Evolutionary conservation across 35 echinoderm and acorn worm species (phyloP).

Genomic region (Eucidaris tribuloides): DNA sequence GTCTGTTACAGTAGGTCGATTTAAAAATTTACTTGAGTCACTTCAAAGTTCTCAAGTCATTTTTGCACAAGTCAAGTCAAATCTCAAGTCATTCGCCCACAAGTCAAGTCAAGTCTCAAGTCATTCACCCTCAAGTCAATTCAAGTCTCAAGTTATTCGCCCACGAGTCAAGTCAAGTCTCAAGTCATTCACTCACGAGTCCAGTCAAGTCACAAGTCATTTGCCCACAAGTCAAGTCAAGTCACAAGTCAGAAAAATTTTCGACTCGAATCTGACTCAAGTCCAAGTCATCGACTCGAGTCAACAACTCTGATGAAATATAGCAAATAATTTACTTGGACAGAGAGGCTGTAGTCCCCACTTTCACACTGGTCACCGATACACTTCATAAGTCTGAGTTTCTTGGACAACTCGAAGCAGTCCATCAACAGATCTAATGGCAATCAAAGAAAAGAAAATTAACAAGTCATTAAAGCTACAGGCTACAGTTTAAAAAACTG

Average conservation of each 20-base stretch:
- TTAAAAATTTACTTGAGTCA: no score
- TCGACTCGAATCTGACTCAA: no score
- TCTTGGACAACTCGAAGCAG: slow-evolving; percentile 56
- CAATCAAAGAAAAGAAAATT: background rate
- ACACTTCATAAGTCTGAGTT: slow-evolving; percentile 24
- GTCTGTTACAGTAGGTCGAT: background rate
- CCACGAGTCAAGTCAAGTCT: no score
- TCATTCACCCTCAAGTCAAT: background rate
- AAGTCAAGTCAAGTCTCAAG: no score
- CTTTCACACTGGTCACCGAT: slow-evolving; percentile 86
- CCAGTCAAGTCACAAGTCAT: no score
- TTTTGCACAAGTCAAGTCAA: no score
- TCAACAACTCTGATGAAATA: no score
- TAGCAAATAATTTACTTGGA: slow-evolving; percentile 46
- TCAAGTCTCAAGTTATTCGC: background rate
- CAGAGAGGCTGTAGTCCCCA: slow-evolving; percentile 72
- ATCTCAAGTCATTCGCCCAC: no score
- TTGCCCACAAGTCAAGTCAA: no score
- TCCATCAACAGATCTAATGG: slow-evolving; percentile 49
- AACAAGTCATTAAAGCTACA: no score
- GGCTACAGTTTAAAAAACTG: background rate
- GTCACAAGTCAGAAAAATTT: background rate
- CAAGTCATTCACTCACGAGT: background rate
- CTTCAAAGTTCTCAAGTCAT: no score
- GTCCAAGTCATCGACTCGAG: no score